These are phyloP conservation scores for Perdita meconis DNA, from an alignment of 2,888 invertebrate genomes.

Conservation along the genomic window DNA sequence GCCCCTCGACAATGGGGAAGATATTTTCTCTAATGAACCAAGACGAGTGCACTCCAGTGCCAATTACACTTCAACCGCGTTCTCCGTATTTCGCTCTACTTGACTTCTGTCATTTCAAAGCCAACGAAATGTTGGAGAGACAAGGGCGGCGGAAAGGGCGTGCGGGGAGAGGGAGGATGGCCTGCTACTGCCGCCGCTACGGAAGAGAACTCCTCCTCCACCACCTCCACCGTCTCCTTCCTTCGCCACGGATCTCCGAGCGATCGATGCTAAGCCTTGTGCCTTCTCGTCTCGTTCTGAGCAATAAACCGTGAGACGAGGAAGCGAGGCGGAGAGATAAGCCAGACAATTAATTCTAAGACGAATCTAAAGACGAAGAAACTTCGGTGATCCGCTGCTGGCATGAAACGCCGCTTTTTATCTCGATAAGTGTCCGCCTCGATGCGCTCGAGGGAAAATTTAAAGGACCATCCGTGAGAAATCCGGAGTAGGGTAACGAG, in stretches of 20 bases:
- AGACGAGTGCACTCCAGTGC: slow-evolving; percentile 84
- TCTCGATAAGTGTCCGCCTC: slow-evolving; percentile 46
- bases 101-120: slow-evolving; percentile 82
- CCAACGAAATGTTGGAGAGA: slow-evolving; percentile 76
- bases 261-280: slow-evolving; percentile 76
- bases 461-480: slow-evolving; percentile 29
- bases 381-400: slow-evolving; percentile 64
- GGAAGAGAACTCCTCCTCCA: slow-evolving; percentile 51
- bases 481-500: not conserved
- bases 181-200: slow-evolving; percentile 12
- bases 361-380: slow-evolving; percentile 68
- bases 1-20: slow-evolving; percentile 83
- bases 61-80: slow-evolving; percentile 83
- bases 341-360: slow-evolving; percentile 80
- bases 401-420: slow-evolving; percentile 61
- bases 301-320: slow-evolving; percentile 68
- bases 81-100: slow-evolving; percentile 80
- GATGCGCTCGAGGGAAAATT: slow-evolving; percentile 25
- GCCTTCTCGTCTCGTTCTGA: slow-evolving; percentile 62
- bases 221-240: too few relatives aligned
- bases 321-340: slow-evolving; percentile 77
- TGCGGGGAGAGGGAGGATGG: slow-evolving; percentile 35
- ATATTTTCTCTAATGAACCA: slow-evolving; percentile 84
- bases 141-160: slow-evolving; percentile 46
- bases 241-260: slow-evolving; percentile 31